Base-by-base conservation (phyloP, 2,797 vertebrate species). In the Argentina silus region DNA sequence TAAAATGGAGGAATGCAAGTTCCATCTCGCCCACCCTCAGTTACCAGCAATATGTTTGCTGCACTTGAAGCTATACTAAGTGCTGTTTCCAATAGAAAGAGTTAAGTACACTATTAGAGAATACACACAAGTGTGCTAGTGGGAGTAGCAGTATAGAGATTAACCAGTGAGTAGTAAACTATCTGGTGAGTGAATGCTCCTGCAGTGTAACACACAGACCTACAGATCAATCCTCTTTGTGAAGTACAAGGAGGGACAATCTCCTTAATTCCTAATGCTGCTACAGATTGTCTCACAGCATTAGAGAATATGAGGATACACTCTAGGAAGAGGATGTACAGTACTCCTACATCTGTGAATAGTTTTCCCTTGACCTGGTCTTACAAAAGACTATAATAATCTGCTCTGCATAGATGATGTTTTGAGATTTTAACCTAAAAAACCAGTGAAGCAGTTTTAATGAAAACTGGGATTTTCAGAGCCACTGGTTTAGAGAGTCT, bases 1-100 rank as follows among this genome's bases (percentile, higher is more conserved):
- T 72, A 85, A 81, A 89, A 85, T 84, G 67, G 59, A 89, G 91
- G 92, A 93, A 93, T 92, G 90, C 78, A 78, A 89, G 83, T 86
- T 81, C 78, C 76, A 79, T 83, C 76, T 78, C 5, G 56, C 63
- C 70, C 64, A 17, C 62, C 55, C 48, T 62, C 42, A 11, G 57
- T 12, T 21, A 77, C 69, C 60, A 66, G 56, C 76, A 81, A 78
- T 74, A 84, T 15, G 74, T 78, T 61, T 72, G 62, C 74, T 67
- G 72, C 84, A 91, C 88, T 87, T 91, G 83, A 86, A 83, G 72
- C 56, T 57, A 67, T 19, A n/a, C 17, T 64, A 74, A 76, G 51
- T 47, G 27, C 27, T 21, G 69, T 56, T 60, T 79, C 27, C 4
- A 36, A 36, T 4, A 57, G 53, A 50, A 45, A 50, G 19, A 15